Conservation (phyloP, 2,888 invertebrate genomes). For the Campopleginae sp. region DNA sequence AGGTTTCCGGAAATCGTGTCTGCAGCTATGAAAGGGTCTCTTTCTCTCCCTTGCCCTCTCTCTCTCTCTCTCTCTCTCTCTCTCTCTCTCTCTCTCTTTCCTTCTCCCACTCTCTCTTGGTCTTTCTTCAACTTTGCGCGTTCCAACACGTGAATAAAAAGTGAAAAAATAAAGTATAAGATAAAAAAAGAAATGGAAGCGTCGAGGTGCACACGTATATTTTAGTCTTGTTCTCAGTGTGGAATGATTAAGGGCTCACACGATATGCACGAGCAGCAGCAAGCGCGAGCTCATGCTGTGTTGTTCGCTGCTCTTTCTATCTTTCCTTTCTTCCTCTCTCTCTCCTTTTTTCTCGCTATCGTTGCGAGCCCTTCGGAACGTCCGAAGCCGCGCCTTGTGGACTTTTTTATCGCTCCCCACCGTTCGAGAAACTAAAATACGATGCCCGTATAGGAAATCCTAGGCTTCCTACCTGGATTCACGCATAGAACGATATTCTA, state of each 20-base stretch:
- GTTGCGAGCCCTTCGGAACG: conserved; percentile 25
- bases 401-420: conserved; percentile 34
- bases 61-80: conserved; percentile 47
- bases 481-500: neutral
- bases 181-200: conserved; percentile 37
- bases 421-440: conserved; percentile 38
- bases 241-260: conserved; percentile 62
- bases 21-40: conserved; percentile 56
- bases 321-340: neutral
- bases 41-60: conserved; percentile 50
- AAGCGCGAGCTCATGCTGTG: conserved; percentile 36
- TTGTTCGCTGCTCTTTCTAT: conserved; percentile 31
- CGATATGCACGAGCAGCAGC: conserved; percentile 38
- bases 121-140: conserved; percentile 50
- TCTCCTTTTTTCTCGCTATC: neutral
- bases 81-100: too few species aligned
- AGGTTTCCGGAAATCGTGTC: conserved; percentile 66
- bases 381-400: conserved; percentile 55
- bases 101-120: conserved; percentile 47
- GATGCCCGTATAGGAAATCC: conserved; percentile 42
- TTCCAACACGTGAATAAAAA: conserved; percentile 59
- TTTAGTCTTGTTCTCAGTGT: conserved; percentile 49
- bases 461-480: neutral
- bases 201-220: conserved; percentile 56
- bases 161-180: conserved; percentile 17